Percentiles rank a stretch among this genome's conserved stretches.
Conservation (phyloP, 2,888 invertebrate genomes). For the Syrphus vitripennis region DNA sequence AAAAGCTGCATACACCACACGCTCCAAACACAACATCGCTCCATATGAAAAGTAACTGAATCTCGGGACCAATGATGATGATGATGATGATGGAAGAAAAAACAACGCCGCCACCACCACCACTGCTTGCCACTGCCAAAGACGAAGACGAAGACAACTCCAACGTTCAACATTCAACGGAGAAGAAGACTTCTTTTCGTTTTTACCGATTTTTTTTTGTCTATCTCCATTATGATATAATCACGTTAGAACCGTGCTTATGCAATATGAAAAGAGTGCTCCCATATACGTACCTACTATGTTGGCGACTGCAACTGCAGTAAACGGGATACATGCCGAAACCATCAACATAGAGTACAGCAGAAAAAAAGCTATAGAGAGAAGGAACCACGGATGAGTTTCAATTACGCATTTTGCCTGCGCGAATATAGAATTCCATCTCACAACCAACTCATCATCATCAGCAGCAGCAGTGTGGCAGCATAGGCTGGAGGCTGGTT, state of each 20-base stretch:
- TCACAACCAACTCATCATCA: conserved; percentile 33
- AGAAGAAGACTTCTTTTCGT: conserved; percentile 45
- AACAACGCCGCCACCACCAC: background rate
- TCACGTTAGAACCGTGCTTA: conserved; percentile 50
- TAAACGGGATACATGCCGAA: background rate
- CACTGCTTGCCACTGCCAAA: background rate
- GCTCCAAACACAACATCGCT: conserved; percentile 13
- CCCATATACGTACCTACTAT: background rate
- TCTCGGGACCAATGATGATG: conserved; percentile 12
- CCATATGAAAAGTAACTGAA: conserved; percentile 61
- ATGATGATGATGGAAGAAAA: background rate
- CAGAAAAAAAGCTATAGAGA: background rate
- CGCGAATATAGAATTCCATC: conserved; percentile 36
- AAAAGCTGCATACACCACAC: background rate
- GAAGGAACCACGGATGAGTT: conserved; percentile 55
- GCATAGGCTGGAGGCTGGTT: conserved; percentile 8
- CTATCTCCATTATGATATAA: conserved; percentile 68
- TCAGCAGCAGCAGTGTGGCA: conserved; percentile 22
- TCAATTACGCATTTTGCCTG: conserved; percentile 64
- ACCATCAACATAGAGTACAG: background rate
- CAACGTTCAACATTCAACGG: background rate
- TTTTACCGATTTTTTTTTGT: conserved; percentile 30
- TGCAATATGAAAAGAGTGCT: conserved; percentile 65
- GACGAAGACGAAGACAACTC: background rate
- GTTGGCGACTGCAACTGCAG: background rate